Conservation (phyloP, 2,888 invertebrate genomes). For the Melanostoma scalare region DNA sequence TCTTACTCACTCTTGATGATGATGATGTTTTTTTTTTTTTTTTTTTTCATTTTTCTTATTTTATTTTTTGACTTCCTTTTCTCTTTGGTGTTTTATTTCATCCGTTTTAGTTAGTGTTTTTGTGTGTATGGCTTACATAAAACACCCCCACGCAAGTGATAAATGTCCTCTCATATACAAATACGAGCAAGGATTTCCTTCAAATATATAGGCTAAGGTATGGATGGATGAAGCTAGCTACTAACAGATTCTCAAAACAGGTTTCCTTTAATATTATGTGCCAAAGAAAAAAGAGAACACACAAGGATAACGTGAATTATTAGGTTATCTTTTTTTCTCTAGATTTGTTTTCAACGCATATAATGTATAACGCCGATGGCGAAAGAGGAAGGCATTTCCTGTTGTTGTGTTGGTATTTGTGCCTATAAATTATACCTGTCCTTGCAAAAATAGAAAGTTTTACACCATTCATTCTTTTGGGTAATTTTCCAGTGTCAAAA, state of each 20-base stretch:
- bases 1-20: slow-evolving; percentile 40
- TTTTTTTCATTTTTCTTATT: slow-evolving; percentile 18
- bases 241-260: slow-evolving; percentile 45
- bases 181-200: slow-evolving; percentile 56
- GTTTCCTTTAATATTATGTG: slow-evolving; percentile 60
- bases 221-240: background rate
- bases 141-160: slow-evolving; percentile 62
- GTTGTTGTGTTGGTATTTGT: background rate
- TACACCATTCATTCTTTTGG: slow-evolving; percentile 20
- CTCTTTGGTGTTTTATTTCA: slow-evolving; percentile 56
- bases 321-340: slow-evolving; percentile 67
- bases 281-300: slow-evolving; percentile 52
- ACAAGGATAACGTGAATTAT: slow-evolving; percentile 69
- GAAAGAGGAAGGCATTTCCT: slow-evolving; percentile 8
- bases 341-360: slow-evolving; percentile 66
- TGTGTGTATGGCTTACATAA: slow-evolving; percentile 32
- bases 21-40: slow-evolving; percentile 37
- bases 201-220: slow-evolving; percentile 36
- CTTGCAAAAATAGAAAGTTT: background rate
- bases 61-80: slow-evolving; percentile 43
- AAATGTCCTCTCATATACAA: slow-evolving; percentile 71
- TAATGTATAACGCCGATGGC: slow-evolving; percentile 33
- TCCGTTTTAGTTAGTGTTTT: slow-evolving; percentile 58
- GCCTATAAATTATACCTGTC: slow-evolving; percentile 35
- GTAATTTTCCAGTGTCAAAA: slow-evolving; percentile 42